A percentile compares a stretch with the other conserved stretches of the same genome.
Conservation (phyloP, 2,888 invertebrate species). For the Cryptus armator region DNA sequence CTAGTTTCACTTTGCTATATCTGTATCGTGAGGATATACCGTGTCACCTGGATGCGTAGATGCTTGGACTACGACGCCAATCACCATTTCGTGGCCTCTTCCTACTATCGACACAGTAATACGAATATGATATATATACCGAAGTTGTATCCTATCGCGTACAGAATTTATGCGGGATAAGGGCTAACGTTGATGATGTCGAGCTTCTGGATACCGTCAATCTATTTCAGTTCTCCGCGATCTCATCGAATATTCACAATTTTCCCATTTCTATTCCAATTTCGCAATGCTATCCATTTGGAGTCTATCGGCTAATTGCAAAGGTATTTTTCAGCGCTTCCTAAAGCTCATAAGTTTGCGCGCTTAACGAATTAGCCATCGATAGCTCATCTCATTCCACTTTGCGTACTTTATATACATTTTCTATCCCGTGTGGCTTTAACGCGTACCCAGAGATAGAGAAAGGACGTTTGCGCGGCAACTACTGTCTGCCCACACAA, state of each 20-base stretch:
- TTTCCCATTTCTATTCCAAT: background rate
- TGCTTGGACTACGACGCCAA: conserved; percentile 41
- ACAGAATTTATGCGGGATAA: conserved; percentile 43
- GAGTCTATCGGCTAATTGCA: background rate
- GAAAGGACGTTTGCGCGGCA: conserved; percentile 31
- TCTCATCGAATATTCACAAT: background rate
- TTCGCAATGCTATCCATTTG: background rate
- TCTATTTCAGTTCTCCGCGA: background rate
- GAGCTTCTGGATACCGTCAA: background rate
- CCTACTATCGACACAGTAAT: conserved; percentile 51
- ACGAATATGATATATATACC: conserved; percentile 29
- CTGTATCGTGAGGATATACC: background rate
- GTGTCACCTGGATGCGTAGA: conserved; percentile 7
- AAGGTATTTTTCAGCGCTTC: conserved; percentile 7
- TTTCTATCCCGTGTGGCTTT: conserved; percentile 18
- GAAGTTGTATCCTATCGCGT: background rate
- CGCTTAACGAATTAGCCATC: background rate
- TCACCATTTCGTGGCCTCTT: conserved; percentile 56
- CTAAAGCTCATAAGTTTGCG: conserved; percentile 9
- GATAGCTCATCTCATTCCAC: conserved; percentile 13
- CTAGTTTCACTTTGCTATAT: conserved; percentile 8
- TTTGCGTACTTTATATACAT: conserved; percentile 9
- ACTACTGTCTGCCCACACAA: conserved; percentile 64
- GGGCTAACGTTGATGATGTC: background rate
- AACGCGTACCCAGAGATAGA: conserved; percentile 26